Conservation (phyloP, 35 echinoderm and acorn worm genomes). For the Amphiura filiformis region DNA sequence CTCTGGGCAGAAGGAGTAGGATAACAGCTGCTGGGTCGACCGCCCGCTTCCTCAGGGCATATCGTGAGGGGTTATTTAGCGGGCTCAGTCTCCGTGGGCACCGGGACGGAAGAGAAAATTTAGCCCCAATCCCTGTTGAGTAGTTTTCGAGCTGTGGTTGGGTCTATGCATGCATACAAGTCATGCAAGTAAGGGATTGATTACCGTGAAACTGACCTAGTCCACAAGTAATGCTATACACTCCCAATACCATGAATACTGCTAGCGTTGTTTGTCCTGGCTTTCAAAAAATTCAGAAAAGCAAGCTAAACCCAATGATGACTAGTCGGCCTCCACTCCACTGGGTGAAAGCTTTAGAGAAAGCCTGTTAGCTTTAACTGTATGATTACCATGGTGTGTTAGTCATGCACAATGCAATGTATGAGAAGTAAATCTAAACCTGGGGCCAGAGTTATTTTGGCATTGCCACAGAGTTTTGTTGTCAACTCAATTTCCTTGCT, state of each 20-base stretch:
- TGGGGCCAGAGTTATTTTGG: conserved; percentile 1
- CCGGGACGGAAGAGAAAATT: conserved; percentile 10
- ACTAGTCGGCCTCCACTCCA: background rate
- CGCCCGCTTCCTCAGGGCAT: background rate
- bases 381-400: conserved; percentile 9
- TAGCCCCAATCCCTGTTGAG: conserved; percentile 13
- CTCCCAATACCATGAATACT: too few species aligned
- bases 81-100: conserved; percentile 1
- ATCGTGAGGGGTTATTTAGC: background rate
- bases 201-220: conserved; percentile 9
- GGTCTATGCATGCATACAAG: background rate
- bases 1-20: background rate
- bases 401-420: conserved; percentile 10
- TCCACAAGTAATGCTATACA: conserved; percentile 1
- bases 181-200: background rate
- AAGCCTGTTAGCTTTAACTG: background rate
- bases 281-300: background rate
- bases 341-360: background rate
- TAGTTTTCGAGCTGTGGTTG: background rate
- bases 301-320: background rate
- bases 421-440: conserved; percentile 12
- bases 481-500: background rate
- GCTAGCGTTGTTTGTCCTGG: background rate
- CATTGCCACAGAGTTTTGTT: background rate
- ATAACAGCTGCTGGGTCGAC: conserved; percentile 5